phyloP scores from a whole-genome alignment of 2,113 vertebrate species.

The Chrysemys picta region DNA sequence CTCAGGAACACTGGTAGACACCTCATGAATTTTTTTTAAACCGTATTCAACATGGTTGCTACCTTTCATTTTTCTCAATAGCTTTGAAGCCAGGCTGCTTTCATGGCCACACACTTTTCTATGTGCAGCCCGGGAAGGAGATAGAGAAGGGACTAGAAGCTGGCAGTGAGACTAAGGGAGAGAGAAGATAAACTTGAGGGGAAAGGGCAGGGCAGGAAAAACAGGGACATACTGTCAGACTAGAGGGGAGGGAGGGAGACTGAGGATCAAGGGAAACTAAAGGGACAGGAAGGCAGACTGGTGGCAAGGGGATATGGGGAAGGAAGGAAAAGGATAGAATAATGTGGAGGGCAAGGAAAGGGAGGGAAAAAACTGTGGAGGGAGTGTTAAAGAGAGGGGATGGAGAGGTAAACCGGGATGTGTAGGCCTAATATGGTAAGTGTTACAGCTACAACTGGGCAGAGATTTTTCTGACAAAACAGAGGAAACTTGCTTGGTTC shows the following conservation, averaged over 20 bases:
- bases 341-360: not conserved
- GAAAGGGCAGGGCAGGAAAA: not conserved
- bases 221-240: not conserved
- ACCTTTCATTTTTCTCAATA: not conserved
- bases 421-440: not conserved
- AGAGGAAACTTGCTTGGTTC: not conserved
- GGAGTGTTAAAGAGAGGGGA: not conserved
- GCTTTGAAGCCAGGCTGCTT: not conserved
- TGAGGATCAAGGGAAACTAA: not conserved
- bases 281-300: not conserved
- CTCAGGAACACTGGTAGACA: not conserved
- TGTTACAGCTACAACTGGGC: not conserved
- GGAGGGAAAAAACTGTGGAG: not conserved
- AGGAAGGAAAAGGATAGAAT: not conserved
- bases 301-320: not conserved
- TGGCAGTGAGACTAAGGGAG: not conserved
- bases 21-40: not conserved
- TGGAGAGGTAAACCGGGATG: not conserved
- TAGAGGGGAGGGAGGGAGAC: not conserved
- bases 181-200: not conserved
- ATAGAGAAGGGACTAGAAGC: not conserved
- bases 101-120: not conserved
- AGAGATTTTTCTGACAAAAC: not conserved
- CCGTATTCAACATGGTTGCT: not conserved
- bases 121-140: not conserved